Evolutionary conservation across 2,797 vertebrate species (phyloP), one percentile per base, ranked within the genome.

Genomic region (Harpagifer antarcticus): DNA sequence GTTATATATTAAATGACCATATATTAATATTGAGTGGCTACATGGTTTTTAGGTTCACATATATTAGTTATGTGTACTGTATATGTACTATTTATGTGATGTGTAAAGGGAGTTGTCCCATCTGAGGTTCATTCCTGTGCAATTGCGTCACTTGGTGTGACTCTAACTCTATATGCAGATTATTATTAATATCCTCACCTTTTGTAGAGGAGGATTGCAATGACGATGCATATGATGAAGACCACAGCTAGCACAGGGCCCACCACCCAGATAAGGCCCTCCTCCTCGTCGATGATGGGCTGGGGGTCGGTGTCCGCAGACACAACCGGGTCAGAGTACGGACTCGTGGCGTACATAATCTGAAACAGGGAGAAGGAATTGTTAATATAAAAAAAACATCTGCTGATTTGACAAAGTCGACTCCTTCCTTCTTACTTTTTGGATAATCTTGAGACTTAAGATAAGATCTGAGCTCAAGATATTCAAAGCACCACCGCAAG

Each of bases 211-310:
- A 99, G 96, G 87, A 99, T 99, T 76, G 98, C 98, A 79, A 99
- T 99, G 85, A 99, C 98, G 86, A 99, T 99, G 93, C 98, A 99
- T 93, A 99, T 99, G 91, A 99, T 99, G 94, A 99, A 99, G 88
- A 99, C 97, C 1, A 99, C 98, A 0, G 98, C 98, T 11, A 99
- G 96, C 82, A 99, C 98, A 15, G 98, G 98, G 50, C 98, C 98
- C 87, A 99, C 98, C 50, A 99, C 98, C 98, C 98, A 99, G 86
- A 99, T 98, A 48, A 99, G 96, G 27, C 98, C 98, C 91, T 99
- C 98, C 71, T 99, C 98, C 87, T 99, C 98, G 61, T 99, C 98
- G 17, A 98, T 98, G 88, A 99, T 97, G n/a, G 98, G 98, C 56
- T 98, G 98, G 3, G 98, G 98, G 89, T 99, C 97, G 54, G 96